phyloP scores from a whole-genome alignment of 2,888 invertebrate genomes.

The Drosophila merina region DNA sequence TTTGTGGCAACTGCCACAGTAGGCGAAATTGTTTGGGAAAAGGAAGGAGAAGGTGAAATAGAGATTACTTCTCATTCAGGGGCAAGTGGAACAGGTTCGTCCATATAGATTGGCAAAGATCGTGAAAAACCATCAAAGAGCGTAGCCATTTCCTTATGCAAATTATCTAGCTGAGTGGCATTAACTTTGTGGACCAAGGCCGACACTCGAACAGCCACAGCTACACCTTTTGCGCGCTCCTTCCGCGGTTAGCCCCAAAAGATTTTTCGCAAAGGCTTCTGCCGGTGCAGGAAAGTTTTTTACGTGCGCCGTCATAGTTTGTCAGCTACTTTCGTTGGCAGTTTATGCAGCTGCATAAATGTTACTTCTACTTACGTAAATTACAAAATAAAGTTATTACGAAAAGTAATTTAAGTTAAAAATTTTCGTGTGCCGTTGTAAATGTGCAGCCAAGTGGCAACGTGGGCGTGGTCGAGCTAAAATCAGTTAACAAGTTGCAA shows the following conservation, averaged over 20 bases:
- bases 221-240: background rate
- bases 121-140: constrained; percentile 33
- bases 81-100: constrained; percentile 17
- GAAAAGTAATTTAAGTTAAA: constrained; percentile 78
- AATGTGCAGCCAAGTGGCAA: constrained; percentile 68
- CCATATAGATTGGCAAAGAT: constrained; percentile 38
- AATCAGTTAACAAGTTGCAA: constrained; percentile 69
- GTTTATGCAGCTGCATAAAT: constrained; percentile 76
- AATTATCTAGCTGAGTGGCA: constrained; percentile 38
- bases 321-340: constrained; percentile 71
- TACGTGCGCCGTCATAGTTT: constrained; percentile 75
- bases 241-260: constrained; percentile 7
- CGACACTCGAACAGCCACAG: constrained; percentile 5
- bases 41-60: background rate
- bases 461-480: constrained; percentile 38
- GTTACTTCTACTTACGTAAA: constrained; percentile 77
- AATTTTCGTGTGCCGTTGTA: constrained; percentile 69
- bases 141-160: constrained; percentile 33
- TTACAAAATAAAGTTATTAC: constrained; percentile 77
- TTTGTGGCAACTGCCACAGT: constrained; percentile 1
- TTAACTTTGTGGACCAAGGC: constrained; percentile 33
- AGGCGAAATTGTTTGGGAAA: constrained; percentile 1
- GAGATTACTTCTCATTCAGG: constrained; percentile 16
- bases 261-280: constrained; percentile 65
- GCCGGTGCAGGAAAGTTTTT: constrained; percentile 56